phyloP scores from a whole-genome alignment of 1,140 invertebrate genomes.

The Anastrepha ludens region DNA sequence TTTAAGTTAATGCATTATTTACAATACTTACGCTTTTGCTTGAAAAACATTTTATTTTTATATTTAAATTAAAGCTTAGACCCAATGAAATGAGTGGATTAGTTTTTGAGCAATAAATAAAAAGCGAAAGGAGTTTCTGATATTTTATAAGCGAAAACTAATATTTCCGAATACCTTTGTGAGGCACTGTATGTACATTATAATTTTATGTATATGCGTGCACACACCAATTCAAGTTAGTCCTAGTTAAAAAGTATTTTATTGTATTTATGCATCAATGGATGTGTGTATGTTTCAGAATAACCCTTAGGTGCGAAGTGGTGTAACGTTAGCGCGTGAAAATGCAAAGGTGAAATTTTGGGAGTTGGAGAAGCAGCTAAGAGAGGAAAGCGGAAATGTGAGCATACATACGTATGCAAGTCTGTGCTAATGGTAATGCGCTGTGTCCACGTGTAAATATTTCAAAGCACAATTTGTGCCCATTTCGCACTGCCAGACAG shows the following conservation, averaged over 20 bases:
- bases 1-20: too few species aligned
- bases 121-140: too few species aligned
- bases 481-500: slow-evolving; percentile 11
- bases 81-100: too few species aligned
- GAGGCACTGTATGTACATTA: background rate
- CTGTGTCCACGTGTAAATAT: background rate
- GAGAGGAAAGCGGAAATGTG: background rate
- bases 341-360: background rate
- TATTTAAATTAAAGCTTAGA: too few species aligned
- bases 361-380: background rate
- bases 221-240: background rate
- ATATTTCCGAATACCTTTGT: too few species aligned
- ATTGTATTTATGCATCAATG: background rate
- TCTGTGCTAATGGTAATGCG: background rate
- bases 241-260: background rate
- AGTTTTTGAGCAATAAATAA: too few species aligned
- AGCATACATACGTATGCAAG: background rate
- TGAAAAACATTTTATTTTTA: too few species aligned
- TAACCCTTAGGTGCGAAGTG: background rate
- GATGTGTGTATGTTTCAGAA: background rate
- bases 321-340: background rate
- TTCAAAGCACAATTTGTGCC: slow-evolving; percentile 1
- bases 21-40: too few species aligned
- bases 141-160: too few species aligned
- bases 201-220: background rate